Evolutionary conservation across 2,113 vertebrate genomes (phyloP).

Genomic region (Electrona antarctica): DNA sequence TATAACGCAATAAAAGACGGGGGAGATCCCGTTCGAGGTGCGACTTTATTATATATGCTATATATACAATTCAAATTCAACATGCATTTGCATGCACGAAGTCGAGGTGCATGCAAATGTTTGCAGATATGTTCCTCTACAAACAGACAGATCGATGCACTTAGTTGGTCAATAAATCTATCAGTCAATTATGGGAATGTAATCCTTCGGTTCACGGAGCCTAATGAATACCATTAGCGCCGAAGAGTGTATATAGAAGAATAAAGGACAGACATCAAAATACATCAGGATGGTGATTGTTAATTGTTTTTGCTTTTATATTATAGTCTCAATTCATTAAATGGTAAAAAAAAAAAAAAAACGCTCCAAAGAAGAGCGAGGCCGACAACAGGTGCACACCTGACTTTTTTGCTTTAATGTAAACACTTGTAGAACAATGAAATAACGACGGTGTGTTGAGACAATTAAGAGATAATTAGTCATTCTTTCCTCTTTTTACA

Average conservation of each 20-base stretch:
- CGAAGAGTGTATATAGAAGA: not conserved
- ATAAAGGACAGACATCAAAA: constrained; percentile 11
- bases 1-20: constrained; percentile 61
- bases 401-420: not conserved
- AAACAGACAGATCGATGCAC: constrained; percentile 64
- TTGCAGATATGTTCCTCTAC: constrained; percentile 42
- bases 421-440: not conserved
- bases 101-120: constrained; percentile 51
- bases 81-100: constrained; percentile 55
- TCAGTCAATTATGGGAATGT: constrained; percentile 49
- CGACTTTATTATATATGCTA: not conserved
- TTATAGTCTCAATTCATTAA: not conserved
- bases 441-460: not conserved
- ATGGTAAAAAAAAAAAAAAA: not conserved
- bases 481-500: too few relatives aligned
- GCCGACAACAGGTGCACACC: constrained; percentile 28
- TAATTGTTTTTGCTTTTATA: constrained; percentile 4
- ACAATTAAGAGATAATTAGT: too few relatives aligned
- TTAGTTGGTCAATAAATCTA: constrained; percentile 64
- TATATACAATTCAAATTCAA: constrained; percentile 16
- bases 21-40: constrained; percentile 54
- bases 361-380: not conserved
- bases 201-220: constrained; percentile 30
- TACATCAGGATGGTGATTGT: not conserved
- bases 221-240: constrained; percentile 15